A percentile compares a stretch with the other conserved stretches of the same genome.
Evolutionary conservation across 1,140 invertebrate species (phyloP).

Genomic region (Orius insidiosus): DNA sequence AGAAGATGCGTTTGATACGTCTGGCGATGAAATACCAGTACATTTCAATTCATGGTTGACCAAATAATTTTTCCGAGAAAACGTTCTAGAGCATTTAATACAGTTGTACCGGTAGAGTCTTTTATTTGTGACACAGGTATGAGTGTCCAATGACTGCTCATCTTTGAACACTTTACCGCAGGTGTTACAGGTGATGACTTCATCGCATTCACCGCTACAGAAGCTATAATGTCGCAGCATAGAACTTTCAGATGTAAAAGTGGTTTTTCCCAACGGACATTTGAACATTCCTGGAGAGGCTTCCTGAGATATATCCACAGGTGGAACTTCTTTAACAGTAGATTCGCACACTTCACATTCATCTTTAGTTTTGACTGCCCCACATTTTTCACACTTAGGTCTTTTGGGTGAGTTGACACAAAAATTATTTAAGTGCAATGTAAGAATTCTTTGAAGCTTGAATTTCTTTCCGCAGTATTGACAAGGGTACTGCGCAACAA

Average conservation of each 20-base stretch:
- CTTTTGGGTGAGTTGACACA: too few relatives aligned
- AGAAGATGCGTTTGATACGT: not conserved
- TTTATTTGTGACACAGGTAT: not conserved
- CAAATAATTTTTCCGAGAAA: conserved; percentile 4
- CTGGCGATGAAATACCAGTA: not conserved
- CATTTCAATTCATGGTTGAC: conserved; percentile 7
- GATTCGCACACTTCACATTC: too few relatives aligned
- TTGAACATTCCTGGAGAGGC: not conserved
- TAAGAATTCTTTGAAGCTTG: too few relatives aligned
- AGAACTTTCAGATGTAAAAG: conserved; percentile 1
- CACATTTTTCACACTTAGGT: too few relatives aligned
- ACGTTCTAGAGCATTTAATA: not conserved
- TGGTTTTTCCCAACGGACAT: conserved; percentile 4
- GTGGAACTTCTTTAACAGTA: too few relatives aligned
- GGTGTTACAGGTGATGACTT: not conserved
- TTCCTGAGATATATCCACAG: too few relatives aligned
- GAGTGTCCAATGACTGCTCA: conserved; percentile 1
- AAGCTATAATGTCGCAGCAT: conserved; percentile 6
- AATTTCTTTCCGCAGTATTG: too few relatives aligned
- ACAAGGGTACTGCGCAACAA: too few relatives aligned
- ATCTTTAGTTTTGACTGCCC: too few relatives aligned
- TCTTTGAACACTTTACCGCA: conserved; percentile 3
- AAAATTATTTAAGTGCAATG: too few relatives aligned
- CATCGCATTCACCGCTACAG: not conserved
- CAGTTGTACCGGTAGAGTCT: not conserved